Percentiles rank a stretch among this genome's conserved stretches.
phyloP scores from a whole-genome alignment of 1,140 invertebrate genomes.

The Pogonomyrmex barbatus region DNA sequence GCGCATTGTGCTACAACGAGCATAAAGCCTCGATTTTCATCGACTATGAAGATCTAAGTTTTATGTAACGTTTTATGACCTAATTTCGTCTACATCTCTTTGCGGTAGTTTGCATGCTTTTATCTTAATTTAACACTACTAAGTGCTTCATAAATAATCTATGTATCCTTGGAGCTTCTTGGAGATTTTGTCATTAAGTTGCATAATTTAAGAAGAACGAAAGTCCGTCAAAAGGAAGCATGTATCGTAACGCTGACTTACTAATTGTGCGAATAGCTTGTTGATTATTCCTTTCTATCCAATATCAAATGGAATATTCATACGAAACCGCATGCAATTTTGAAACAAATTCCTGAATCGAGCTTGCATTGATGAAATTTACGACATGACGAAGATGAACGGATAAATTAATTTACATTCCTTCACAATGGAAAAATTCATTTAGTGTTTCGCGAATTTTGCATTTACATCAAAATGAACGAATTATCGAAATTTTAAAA shows the following conservation, averaged over 20 bases:
- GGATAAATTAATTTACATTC: constrained; percentile 20
- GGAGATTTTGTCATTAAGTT: not conserved
- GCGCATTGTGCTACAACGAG: not conserved
- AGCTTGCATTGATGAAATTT: not conserved
- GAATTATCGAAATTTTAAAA: not conserved
- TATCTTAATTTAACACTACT: not conserved
- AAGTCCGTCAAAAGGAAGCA: not conserved
- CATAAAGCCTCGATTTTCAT: constrained; percentile 1
- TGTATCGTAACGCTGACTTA: not conserved
- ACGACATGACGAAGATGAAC: not conserved
- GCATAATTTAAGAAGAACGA: not conserved
- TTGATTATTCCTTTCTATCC: constrained; percentile 5
- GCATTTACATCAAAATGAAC: not conserved
- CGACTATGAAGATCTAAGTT: not conserved
- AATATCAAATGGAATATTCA: not conserved
- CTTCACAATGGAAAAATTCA: not conserved
- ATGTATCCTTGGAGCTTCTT: not conserved
- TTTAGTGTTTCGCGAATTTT: not conserved
- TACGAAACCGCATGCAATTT: constrained; percentile 19
- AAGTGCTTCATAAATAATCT: constrained; percentile 32
- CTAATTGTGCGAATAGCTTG: not conserved
- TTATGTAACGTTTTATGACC: constrained; percentile 8
- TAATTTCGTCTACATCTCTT: not conserved
- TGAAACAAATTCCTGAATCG: constrained; percentile 7
- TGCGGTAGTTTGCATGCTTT: not conserved